These are phyloP conservation scores for Conger conger DNA, from an alignment of 2,113 vertebrate genomes.

Conservation along the genomic window DNA sequence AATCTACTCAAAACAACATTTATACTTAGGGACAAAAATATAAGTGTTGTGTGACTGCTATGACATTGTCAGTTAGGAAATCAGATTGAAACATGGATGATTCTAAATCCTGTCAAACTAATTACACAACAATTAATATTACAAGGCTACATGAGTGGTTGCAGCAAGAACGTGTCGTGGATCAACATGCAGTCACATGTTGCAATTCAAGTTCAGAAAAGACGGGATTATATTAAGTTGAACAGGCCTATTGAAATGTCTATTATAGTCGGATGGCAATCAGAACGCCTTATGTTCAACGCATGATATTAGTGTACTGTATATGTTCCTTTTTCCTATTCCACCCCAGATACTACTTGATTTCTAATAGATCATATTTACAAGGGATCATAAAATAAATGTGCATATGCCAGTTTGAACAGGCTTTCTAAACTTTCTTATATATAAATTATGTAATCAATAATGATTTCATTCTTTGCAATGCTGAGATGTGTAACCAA, in stretches of 20 bases:
- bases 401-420: constrained; percentile 49
- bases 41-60: background rate
- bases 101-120: background rate
- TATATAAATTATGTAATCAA: constrained; percentile 63
- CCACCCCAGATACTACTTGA: constrained; percentile 57
- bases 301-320: constrained; percentile 26
- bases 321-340: constrained; percentile 35
- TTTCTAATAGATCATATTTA: constrained; percentile 60
- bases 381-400: constrained; percentile 67
- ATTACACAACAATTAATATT: background rate
- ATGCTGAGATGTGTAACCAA: constrained; percentile 40
- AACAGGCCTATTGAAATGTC: background rate
- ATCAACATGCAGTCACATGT: constrained; percentile 1
- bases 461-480: constrained; percentile 44
- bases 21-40: background rate
- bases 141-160: background rate
- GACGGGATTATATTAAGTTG: background rate
- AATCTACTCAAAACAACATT: background rate
- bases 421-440: constrained; percentile 50
- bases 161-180: background rate
- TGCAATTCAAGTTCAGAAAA: constrained; percentile 8
- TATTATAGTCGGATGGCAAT: background rate
- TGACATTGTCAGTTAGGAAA: background rate
- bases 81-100: background rate
- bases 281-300: background rate